phyloP scores from a whole-genome alignment of 2,888 invertebrate genomes.

The Lepeophtheirus nordmannii region DNA sequence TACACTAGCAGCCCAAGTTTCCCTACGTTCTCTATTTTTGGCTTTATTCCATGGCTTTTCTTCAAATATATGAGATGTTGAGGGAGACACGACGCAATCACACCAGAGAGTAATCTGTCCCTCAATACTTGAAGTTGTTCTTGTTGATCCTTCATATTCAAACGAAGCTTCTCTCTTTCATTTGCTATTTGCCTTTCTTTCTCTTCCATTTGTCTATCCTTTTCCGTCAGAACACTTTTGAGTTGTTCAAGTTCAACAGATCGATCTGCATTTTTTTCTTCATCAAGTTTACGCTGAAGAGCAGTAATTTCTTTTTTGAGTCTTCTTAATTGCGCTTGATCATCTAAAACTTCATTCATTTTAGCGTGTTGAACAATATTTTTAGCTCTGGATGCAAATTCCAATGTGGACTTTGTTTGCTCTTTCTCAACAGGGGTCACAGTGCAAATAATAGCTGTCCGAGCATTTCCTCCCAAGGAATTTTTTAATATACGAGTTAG shows the following conservation, averaged over 20 bases:
- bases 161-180: slow-evolving; percentile 26
- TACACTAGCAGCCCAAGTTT: slow-evolving; percentile 1
- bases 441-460: slow-evolving; percentile 69
- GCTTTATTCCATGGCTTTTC: too few relatives aligned
- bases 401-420: slow-evolving; percentile 51
- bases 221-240: slow-evolving; percentile 26
- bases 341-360: slow-evolving; percentile 48
- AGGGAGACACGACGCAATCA: not conserved
- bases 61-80: too few relatives aligned
- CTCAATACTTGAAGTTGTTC: not conserved
- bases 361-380: slow-evolving; percentile 59
- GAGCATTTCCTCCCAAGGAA: slow-evolving; percentile 72
- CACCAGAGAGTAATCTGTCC: not conserved
- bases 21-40: not conserved
- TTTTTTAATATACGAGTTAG: slow-evolving; percentile 66
- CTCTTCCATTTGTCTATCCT: slow-evolving; percentile 31
- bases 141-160: not conserved
- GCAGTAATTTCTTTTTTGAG: slow-evolving; percentile 49
- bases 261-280: slow-evolving; percentile 30
- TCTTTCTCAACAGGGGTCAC: slow-evolving; percentile 62
- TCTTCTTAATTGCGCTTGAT: slow-evolving; percentile 44
- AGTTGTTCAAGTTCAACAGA: slow-evolving; percentile 17
- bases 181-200: slow-evolving; percentile 28
- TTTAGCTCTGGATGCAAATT: slow-evolving; percentile 69
- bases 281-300: slow-evolving; percentile 46